Evolutionary conservation across 2,888 invertebrate species (phyloP).

Genomic region (Himalopsyche tibetana): DNA sequence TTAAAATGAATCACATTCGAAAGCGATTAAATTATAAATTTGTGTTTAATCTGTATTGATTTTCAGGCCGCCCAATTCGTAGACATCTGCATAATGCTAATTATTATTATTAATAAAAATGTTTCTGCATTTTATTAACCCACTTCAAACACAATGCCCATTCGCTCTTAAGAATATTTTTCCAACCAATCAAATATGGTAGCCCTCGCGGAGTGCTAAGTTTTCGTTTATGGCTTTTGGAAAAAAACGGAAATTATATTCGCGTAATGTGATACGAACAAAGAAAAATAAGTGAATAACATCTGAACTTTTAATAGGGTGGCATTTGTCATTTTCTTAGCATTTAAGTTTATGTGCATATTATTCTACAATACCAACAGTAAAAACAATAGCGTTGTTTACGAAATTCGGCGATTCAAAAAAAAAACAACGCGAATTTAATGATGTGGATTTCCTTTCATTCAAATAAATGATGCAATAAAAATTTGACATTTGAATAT

Average conservation of each 20-base stretch:
- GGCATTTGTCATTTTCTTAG: constrained; percentile 40
- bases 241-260: constrained; percentile 32
- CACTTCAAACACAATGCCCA: too few species aligned
- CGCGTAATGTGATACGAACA: constrained; percentile 13
- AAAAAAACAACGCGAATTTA: constrained; percentile 11
- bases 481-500: constrained; percentile 1
- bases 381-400: neutral
- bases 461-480: constrained; percentile 32
- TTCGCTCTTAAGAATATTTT: too few species aligned
- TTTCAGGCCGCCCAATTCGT: too few species aligned
- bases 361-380: neutral
- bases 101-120: too few species aligned
- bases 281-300: constrained; percentile 28
- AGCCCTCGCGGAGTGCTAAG: neutral
- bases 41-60: too few species aligned
- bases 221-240: neutral
- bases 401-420: neutral
- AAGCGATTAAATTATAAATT: too few species aligned
- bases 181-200: neutral
- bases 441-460: constrained; percentile 20
- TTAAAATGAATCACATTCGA: too few species aligned
- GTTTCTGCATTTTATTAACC: too few species aligned
- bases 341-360: constrained; percentile 32
- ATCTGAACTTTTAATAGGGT: constrained; percentile 39
- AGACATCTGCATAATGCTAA: too few species aligned